phyloP scores from a whole-genome alignment of 2,113 vertebrate genomes.

The Seriola quinqueradiata region DNA sequence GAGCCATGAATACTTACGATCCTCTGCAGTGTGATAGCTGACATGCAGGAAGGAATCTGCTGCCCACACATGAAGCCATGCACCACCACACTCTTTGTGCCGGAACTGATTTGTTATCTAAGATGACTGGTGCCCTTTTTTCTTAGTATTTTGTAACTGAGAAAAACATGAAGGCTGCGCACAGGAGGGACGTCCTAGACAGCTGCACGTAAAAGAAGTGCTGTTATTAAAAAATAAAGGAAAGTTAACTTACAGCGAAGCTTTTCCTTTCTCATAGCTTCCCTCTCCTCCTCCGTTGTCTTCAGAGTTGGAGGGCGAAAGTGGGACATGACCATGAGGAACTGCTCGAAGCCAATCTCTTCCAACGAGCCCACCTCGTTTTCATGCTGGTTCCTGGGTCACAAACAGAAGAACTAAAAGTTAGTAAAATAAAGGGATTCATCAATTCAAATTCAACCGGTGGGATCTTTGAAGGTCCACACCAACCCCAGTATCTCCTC shows the following conservation, averaged over 20 bases:
- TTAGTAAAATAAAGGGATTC: not conserved
- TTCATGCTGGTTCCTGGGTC: constrained; percentile 88
- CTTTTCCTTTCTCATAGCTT: constrained; percentile 87
- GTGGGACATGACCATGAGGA: constrained; percentile 95
- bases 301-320: constrained; percentile 88
- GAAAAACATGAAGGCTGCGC: too few species aligned
- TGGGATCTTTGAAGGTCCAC: not conserved
- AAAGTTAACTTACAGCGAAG: constrained; percentile 88
- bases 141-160: not conserved
- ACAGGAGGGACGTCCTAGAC: not conserved
- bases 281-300: constrained; percentile 87
- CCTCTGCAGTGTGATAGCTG: not conserved
- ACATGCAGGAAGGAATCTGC: constrained; percentile 13
- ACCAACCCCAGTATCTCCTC: not conserved
- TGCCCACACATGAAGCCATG: not conserved
- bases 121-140: not conserved
- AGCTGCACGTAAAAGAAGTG: not conserved
- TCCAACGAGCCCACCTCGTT: constrained; percentile 80
- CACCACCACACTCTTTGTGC: not conserved
- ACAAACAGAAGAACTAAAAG: not conserved
- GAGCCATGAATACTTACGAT: not conserved
- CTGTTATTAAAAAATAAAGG: not conserved
- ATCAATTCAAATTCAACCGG: not conserved
- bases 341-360: constrained; percentile 93
- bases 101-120: not conserved